Evolutionary conservation across 1,140 invertebrate genomes (phyloP), one percentile per base, ranked within the genome.

Genomic region (Calosoma granatense): DNA sequence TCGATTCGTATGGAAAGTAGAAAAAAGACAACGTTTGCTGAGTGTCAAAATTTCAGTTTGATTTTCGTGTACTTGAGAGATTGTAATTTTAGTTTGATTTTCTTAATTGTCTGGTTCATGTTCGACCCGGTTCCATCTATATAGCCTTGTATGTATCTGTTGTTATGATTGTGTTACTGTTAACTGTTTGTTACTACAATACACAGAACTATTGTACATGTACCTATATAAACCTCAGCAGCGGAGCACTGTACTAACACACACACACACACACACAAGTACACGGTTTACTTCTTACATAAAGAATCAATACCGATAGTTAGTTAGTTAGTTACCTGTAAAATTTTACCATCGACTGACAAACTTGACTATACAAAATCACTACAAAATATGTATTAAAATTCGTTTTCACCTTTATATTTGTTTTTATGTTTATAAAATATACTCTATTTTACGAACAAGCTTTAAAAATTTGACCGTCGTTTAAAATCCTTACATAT

Each of bases 11-110:
- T 30, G 26, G 4, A 30, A 4, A 6, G 14, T 30, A 6, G 4
- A 6, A 30, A 30, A 14, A 30, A 30, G 26, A 30, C 14, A 6
- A 30, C 14, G 4, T 4, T 30, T 6, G 14, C 14, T 30, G 26
- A 9, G 6, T 53, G 19, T 53, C 51, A 22, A 53, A 53, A 53
- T 61, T 64, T 64, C 20, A 61, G 59, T 56, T 64, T 64, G 47
- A 64, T 60, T 59, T 64, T 64, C 39, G 61, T 59, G 51, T 59
- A 61, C 53, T 61, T 61, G 22, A 64, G 39, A 47, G 9, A 47
- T n/a, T 9, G 26, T 36, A 36, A 36, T 17, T 47, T 47, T 3
- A 47, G 4, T 47, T 47, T 47, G 15, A 47, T 47, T 17, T 47
- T 47, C 17, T 47, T 47, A 11, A 47, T 17, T 47, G 15, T 47